Evolutionary conservation across 1,140 invertebrate genomes (phyloP), one percentile per base, ranked within the genome.

Genomic region (Drosophila nebulosa): DNA sequence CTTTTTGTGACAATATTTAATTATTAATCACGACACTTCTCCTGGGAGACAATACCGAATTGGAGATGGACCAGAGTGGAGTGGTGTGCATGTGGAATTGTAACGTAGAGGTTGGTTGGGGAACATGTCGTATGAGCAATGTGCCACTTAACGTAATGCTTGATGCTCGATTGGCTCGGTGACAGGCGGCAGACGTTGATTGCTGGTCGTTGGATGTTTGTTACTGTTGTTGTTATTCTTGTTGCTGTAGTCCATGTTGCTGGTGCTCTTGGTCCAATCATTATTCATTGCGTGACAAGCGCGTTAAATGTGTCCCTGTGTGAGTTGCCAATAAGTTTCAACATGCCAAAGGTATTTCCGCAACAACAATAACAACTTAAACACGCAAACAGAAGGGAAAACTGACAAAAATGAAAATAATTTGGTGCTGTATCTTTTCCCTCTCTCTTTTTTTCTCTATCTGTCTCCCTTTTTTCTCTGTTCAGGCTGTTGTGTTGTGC

Each of bases 251-350:
- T 57, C 46, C 46, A 42, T 50, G 63, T 64, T 64, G 36, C 26
- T 53, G 51, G 18, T 66, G 80, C 46, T 66, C 63, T 16, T 46
- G 70, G 78, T 75, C 74, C 83, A 83, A 88, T 79, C 83, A 88
- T 88, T 88, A 88, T 88, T 88, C 84, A 88, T 89, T 83, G 83
- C 83, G 84, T 88, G 83, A 88, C 83, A 88, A 79, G 79, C 84
- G 71, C 83, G 67, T 81, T 76, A 88, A 88, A 83, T 83, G 83
- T 83, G 71, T 75, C 74, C 57, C 64, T 67, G 64, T 35, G 67
- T 53, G 74, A 69, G 64, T 69, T 59, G 80, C 71, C 81, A 85
- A 85, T 85, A 85, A 75, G 67, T 81, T 78, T 74, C 32, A 63
- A 71, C 81, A 74, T 75, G 74, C 74, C 78, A 86, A 81, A 81